These are phyloP conservation scores for Lagorchestes hirsutus DNA, from an alignment of 2,797 vertebrate species.

Conservation along the genomic window DNA sequence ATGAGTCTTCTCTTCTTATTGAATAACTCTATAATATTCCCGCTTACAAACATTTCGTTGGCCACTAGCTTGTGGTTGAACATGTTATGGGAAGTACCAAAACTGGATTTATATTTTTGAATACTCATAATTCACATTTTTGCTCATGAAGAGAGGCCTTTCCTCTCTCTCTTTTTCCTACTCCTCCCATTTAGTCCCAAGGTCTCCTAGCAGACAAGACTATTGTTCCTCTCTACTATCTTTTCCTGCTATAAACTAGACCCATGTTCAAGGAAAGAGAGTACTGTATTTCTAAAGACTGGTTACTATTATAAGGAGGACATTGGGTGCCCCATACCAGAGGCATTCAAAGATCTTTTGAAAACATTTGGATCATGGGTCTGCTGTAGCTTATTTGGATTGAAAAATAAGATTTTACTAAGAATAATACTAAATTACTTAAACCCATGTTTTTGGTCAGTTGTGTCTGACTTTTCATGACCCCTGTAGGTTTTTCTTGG, in stretches of 20 bases:
- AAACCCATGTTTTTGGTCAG: neutral
- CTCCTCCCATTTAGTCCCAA: conserved; percentile 34
- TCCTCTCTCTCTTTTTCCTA: neutral
- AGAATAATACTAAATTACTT: neutral
- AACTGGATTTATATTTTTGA: conserved; percentile 61
- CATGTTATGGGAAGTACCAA: conserved; percentile 53
- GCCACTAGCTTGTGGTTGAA: conserved; percentile 35
- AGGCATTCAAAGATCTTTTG: neutral
- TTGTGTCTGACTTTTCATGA: neutral
- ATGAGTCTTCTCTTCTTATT: conserved; percentile 58
- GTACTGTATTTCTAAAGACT: neutral
- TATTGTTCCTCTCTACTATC: conserved; percentile 55
- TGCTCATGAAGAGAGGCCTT: conserved; percentile 63
- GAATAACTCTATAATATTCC: conserved; percentile 58
- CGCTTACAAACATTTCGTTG: conserved; percentile 33
- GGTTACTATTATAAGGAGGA: neutral
- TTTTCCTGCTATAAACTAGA: conserved; percentile 47
- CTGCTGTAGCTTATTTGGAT: neutral
- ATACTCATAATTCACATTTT: conserved; percentile 53
- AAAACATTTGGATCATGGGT: neutral
- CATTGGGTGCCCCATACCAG: neutral
- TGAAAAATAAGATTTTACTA: neutral
- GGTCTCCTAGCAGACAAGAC: conserved; percentile 68
- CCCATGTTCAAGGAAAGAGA: neutral
- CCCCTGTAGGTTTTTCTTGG: neutral